Base-by-base conservation (phyloP, 2,113 vertebrate genomes). In the Hippolais icterina region DNA sequence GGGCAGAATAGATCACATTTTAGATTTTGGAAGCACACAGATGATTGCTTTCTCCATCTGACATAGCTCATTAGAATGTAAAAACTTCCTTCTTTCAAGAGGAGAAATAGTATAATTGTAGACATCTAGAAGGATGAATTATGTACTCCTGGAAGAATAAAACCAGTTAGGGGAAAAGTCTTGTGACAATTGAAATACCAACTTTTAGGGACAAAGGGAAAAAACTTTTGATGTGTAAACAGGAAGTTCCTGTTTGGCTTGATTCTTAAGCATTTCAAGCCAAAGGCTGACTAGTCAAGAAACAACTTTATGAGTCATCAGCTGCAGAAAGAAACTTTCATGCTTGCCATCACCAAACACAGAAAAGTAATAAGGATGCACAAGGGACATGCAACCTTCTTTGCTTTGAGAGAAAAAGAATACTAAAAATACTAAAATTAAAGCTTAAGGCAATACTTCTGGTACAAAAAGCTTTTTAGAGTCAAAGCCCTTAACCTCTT, bases 401-500 rank as follows among this genome's bases (percentile, higher is more conserved):
- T 56, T 65, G 41, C 87, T 80, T 46, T 59, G 54, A 90, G 42
- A 54, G 11, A 39, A 71, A 79, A 85, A 77, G 50, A 81, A 21
- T 3, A 20, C 3, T 14, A 70, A 59, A 31, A 39, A 39, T 39
- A 39, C 42, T 85, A 83, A 90, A 91, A 94, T 74, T 74, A 90
- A 83, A 91, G 54, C 53, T 91, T 56, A 64, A 89, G 69, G 70
- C 60, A 64, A 53, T 75, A 47, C n/a, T 92, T 68, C 74, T 91
- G 64, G n/a, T 81, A 87, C 65, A 79, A 71, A 94, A 50, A 66
- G 22, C 31, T 70, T 88, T 66, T 70, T 70, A 33, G 47, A 94
- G 46, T 70, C 66, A 83, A 93, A 96, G 54, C 24, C 47, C 56
- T 90, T 90, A 96, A 93, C 61, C 74, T 77, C 66, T 84, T 90